Conservation (phyloP, 2,888 invertebrate species). For the Chymomyza procnemis region DNA sequence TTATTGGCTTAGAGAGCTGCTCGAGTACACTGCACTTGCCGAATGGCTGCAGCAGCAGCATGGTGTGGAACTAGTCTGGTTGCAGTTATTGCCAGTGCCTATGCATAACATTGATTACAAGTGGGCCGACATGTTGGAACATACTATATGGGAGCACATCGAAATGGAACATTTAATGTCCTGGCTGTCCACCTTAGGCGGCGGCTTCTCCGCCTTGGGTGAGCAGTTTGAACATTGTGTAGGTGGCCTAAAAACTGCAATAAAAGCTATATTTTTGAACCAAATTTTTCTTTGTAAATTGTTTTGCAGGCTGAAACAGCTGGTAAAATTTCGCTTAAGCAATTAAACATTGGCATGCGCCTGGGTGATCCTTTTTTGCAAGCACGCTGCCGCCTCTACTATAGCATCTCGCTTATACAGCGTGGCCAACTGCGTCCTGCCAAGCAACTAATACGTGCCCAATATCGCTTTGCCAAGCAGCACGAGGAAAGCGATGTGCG, state of each 20-base stretch:
- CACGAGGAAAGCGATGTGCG: conserved; percentile 80
- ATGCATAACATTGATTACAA: conserved; percentile 84
- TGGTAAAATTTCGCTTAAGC: conserved; percentile 90
- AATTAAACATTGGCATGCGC: conserved; percentile 88
- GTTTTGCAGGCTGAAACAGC: conserved; percentile 89
- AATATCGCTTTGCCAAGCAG: conserved; percentile 79
- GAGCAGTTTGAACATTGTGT: conserved; percentile 90
- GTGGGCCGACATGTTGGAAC: conserved; percentile 81
- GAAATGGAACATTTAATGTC: conserved; percentile 92
- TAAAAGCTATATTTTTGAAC: neutral
- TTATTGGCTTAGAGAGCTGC: conserved; percentile 67
- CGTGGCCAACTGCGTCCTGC: conserved; percentile 84
- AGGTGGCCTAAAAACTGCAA: conserved; percentile 60
- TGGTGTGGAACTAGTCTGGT: conserved; percentile 56
- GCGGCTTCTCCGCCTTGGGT: conserved; percentile 96
- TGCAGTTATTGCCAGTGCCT: conserved; percentile 81
- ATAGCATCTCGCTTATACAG: conserved; percentile 93
- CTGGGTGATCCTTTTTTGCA: conserved; percentile 90
- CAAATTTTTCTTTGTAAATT: no score
- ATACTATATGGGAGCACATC: conserved; percentile 82
- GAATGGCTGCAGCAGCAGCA: conserved; percentile 34
- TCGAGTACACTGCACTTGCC: conserved; percentile 55
- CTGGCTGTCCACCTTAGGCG: conserved; percentile 97
- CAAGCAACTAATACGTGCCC: conserved; percentile 81
- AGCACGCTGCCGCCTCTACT: conserved; percentile 90